phyloP scores from a whole-genome alignment of 2,888 invertebrate genomes.

The Ichneumoninae sp. region DNA sequence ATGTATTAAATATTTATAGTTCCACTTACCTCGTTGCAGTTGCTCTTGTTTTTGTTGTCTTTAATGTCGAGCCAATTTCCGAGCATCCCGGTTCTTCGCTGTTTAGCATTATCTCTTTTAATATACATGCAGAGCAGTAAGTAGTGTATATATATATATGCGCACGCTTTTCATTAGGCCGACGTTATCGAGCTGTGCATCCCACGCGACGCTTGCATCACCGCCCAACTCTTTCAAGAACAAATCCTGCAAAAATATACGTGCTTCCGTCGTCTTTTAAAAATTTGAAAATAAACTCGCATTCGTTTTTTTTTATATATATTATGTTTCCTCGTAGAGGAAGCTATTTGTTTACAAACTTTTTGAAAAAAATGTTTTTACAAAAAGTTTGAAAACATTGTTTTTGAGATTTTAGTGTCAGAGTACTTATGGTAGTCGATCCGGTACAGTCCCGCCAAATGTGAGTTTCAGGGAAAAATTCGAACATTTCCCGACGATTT shows the following conservation, averaged over 20 bases:
- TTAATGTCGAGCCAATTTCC: not conserved
- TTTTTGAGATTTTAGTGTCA: not conserved
- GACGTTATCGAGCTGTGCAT: constrained; percentile 78
- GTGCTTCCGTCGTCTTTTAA: not conserved
- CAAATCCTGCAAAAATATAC: constrained; percentile 28
- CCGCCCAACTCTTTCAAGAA: constrained; percentile 70
- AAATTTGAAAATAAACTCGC: not conserved
- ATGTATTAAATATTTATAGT: not conserved
- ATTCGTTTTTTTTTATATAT: not conserved
- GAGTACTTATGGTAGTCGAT: no score
- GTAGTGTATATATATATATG: not conserved
- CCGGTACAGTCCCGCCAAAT: no score
- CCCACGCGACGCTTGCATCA: constrained; percentile 75
- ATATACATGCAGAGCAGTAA: constrained; percentile 13
- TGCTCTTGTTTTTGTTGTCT: constrained; percentile 1
- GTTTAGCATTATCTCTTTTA: not conserved
- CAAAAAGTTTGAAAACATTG: no score
- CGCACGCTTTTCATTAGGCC: constrained; percentile 36
- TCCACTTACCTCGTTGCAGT: not conserved
- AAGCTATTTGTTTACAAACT: no score
- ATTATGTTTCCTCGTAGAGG: not conserved
- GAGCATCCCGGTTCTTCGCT: not conserved
- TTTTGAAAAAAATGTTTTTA: no score
- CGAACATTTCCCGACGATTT: no score
- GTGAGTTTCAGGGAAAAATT: no score